These are phyloP conservation scores for Diglossa cyanea DNA, from an alignment of 2,797 vertebrate species.

Conservation along the genomic window DNA sequence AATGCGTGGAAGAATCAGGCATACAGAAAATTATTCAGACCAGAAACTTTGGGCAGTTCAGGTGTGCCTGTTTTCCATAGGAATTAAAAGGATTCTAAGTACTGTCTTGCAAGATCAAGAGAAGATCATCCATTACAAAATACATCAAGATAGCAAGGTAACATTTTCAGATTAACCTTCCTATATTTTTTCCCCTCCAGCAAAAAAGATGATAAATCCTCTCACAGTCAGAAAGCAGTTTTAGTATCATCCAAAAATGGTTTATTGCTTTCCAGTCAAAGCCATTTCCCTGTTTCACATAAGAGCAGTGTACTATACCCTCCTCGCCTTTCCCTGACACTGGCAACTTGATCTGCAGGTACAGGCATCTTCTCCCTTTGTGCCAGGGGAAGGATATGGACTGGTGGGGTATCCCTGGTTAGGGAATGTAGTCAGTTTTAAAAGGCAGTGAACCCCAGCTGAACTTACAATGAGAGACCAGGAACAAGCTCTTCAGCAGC, in stretches of 20 bases:
- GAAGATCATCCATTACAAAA: neutral
- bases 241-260: neutral
- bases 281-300: neutral
- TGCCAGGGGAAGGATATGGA: neutral
- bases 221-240: neutral
- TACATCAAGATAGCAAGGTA: neutral
- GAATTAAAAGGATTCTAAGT: neutral
- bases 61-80: neutral
- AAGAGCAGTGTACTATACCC: neutral
- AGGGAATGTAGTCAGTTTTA: neutral
- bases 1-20: neutral
- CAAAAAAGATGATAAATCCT: neutral
- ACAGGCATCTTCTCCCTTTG: neutral
- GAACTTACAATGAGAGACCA: neutral
- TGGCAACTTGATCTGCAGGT: neutral
- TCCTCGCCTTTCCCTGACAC: neutral
- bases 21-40: neutral
- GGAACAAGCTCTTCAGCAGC: neutral
- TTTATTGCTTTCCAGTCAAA: neutral
- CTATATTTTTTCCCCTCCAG: neutral
- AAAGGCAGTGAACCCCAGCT: neutral
- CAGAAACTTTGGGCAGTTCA: neutral
- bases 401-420: neutral
- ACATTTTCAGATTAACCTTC: neutral
- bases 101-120: neutral